A percentile compares a stretch with the other conserved stretches of the same genome.
Evolutionary conservation across 2,888 invertebrate species (phyloP).

Genomic region (Adela reaumurella): DNA sequence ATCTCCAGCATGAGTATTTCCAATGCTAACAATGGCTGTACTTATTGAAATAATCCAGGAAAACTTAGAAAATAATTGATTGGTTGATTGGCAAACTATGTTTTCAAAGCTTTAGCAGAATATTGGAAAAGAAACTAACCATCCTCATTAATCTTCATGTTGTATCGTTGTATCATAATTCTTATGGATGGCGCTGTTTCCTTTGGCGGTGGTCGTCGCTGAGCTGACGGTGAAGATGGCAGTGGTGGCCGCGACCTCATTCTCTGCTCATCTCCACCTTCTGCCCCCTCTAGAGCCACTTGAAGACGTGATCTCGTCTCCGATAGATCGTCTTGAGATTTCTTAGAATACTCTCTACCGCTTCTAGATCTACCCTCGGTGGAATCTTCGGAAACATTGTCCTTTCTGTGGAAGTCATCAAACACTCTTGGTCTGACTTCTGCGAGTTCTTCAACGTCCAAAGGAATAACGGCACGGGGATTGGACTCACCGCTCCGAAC

Average conservation of each 20-base stretch:
- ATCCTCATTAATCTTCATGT: conserved; percentile 60
- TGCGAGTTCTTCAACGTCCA: conserved; percentile 36
- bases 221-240: conserved; percentile 59
- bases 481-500: conserved; percentile 54
- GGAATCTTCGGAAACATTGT: neutral
- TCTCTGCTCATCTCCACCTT: conserved; percentile 36
- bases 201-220: conserved; percentile 50
- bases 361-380: neutral
- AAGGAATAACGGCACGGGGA: conserved; percentile 48
- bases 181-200: conserved; percentile 68
- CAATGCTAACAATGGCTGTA: too few relatives aligned
- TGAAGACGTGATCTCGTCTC: conserved; percentile 13
- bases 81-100: neutral
- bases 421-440: conserved; percentile 25
- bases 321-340: neutral
- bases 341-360: neutral
- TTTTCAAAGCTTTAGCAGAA: neutral
- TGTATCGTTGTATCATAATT: conserved; percentile 68
- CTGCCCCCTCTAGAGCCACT: conserved; percentile 34
- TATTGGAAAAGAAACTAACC: conserved; percentile 20
- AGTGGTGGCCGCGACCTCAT: conserved; percentile 50
- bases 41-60: neutral
- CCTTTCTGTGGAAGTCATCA: neutral
- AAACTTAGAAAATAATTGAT: neutral
- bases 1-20: too few relatives aligned